phyloP scores from a whole-genome alignment of 2,888 invertebrate species.

The Polietes domitor region DNA sequence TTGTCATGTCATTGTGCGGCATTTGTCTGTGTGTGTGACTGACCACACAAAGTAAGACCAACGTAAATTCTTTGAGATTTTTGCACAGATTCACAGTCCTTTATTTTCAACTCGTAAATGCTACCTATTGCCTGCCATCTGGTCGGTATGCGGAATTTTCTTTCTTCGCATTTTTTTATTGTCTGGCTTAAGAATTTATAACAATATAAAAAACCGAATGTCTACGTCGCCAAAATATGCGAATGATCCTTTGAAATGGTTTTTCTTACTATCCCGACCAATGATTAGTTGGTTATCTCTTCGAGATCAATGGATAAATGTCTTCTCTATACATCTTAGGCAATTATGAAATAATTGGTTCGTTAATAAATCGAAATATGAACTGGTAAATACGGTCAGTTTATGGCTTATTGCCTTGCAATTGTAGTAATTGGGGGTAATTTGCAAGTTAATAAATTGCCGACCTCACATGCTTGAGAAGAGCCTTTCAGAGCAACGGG shows the following conservation, averaged over 20 bases:
- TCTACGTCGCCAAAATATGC: neutral
- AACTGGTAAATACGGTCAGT: neutral
- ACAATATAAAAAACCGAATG: neutral
- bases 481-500: too few relatives aligned
- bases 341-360: neutral
- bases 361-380: neutral
- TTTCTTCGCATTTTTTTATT: neutral
- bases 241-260: neutral
- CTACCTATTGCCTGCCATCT: neutral
- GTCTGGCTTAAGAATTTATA: neutral
- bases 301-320: too few relatives aligned
- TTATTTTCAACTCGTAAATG: neutral
- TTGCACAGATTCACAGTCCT: slow-evolving; percentile 5
- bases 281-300: neutral
- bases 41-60: neutral
- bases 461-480: too few relatives aligned
- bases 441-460: too few relatives aligned
- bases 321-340: neutral
- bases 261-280: neutral
- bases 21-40: neutral
- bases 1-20: too few relatives aligned
- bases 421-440: too few relatives aligned
- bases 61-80: neutral
- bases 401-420: neutral
- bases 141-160: neutral